Conservation (phyloP, 2,797 vertebrate species). For the Enteromius treurensis region DNA sequence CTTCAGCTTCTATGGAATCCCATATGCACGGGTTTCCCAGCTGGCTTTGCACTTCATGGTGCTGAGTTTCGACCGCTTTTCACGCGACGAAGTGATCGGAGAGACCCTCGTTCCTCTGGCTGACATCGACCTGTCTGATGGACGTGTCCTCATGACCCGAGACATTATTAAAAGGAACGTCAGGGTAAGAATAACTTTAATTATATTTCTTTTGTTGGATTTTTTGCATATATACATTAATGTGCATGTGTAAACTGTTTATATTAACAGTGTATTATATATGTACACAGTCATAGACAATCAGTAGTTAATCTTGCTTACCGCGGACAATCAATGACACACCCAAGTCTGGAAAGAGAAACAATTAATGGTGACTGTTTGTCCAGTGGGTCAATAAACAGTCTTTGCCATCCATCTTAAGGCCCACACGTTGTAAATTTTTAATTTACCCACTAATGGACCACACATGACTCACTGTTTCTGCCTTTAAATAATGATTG, state of each 20-base stretch:
- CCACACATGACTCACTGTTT: not conserved
- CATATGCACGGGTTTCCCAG: conserved; percentile 87
- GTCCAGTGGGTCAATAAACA: conserved; percentile 38
- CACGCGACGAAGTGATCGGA: conserved; percentile 94
- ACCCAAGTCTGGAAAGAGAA: conserved; percentile 10
- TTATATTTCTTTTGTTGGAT: not conserved
- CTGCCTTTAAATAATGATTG: not conserved
- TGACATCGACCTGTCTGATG: conserved; percentile 88
- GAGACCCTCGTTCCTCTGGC: conserved; percentile 92
- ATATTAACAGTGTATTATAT: not conserved
- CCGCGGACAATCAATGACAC: conserved; percentile 7
- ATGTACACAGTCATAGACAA: conserved; percentile 36
- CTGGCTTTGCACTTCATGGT: conserved; percentile 92
- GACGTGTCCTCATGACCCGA: conserved; percentile 90
- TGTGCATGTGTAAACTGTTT: not conserved
- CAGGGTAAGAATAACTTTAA: not conserved
- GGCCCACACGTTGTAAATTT: conserved; percentile 37
- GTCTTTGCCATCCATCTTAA: conserved; percentile 32
- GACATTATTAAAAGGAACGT: conserved; percentile 91
- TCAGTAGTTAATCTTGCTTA: conserved; percentile 12
- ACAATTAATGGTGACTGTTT: conserved; percentile 34
- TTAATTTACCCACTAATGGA: conserved; percentile 36
- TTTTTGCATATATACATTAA: not conserved
- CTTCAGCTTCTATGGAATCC: conserved; percentile 97
- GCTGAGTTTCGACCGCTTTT: conserved; percentile 97